Evolutionary conservation across 2,888 invertebrate genomes (phyloP), one percentile per base, ranked within the genome.

Genomic region (Lathronympha strigana): DNA sequence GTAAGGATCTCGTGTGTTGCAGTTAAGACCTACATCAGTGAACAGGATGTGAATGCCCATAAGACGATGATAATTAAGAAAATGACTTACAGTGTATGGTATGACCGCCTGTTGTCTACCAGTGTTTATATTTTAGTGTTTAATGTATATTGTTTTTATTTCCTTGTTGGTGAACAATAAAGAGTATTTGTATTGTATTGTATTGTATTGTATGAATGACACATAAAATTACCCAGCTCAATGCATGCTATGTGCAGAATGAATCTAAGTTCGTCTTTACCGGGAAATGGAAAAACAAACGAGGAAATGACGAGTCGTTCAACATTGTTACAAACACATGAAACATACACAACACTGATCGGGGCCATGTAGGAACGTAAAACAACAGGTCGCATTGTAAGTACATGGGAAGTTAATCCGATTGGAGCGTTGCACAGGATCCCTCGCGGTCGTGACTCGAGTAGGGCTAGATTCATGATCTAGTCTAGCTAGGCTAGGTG

Each of bases 401-500:
- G 21, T 49, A 55, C 40, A 49, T 40, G 47, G 55, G 45, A 43
- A 53, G 45, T 19, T 60, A 47, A 60, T 64, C 64, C 47, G 45
- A 64, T 51, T 60, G 36, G 51, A 53, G 45, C 51, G 33, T 28
- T 38, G 40, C 57, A 33, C 57, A 33, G 50, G 63, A 33, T 25
- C 40, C 33, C 25, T 50, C 54, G 62, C 62, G 54, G 54, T 69
- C 67, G 67, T 75, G 73, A 72, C 74, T 69, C 73, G 71, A 76
- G 72, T 69, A 67, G 68, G 70, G 76, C 77, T 69, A 73, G 77
- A 77, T 76, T 73, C 79, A 80, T 69, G 76, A 80, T 81, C 76
- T 80, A 81, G 81, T 82, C 80, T 76, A 80, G 76, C 76, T 80
- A 81, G 81, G 81, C 80, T 77, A 80, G 76, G 76, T 74, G 75